phyloP scores from a whole-genome alignment of 1,140 invertebrate species.

The Calosoma granatense region DNA sequence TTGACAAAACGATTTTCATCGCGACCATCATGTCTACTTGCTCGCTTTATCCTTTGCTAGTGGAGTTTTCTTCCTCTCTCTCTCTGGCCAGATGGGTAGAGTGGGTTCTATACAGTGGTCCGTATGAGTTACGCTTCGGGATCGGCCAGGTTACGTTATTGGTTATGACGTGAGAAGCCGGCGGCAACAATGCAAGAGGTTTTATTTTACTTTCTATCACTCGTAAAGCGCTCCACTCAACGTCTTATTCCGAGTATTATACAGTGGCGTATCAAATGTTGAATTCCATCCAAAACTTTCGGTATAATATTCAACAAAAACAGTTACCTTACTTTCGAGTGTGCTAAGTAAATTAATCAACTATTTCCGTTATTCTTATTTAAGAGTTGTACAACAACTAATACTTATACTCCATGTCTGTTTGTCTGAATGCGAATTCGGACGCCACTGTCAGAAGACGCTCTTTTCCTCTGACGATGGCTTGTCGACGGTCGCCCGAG shows the following conservation, averaged over 20 bases:
- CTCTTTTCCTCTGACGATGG: not conserved
- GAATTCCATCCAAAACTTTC: too few species aligned
- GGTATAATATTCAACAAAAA: too few species aligned
- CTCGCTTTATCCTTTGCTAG: too few species aligned
- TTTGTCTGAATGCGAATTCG: not conserved
- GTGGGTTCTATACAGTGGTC: too few species aligned
- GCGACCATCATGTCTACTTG: too few species aligned
- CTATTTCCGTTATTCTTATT: too few species aligned
- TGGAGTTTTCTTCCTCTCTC: not conserved
- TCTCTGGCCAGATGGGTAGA: too few species aligned
- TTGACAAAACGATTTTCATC: not conserved
- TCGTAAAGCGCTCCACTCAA: not conserved
- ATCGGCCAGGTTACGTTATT: conserved; percentile 1
- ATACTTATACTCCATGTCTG: not conserved
- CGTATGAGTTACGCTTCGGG: not conserved
- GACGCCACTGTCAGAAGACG: not conserved
- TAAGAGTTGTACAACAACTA: too few species aligned
- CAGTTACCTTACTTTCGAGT: too few species aligned
- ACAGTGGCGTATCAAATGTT: too few species aligned
- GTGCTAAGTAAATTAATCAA: too few species aligned
- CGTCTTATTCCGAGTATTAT: not conserved
- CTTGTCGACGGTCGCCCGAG: not conserved
- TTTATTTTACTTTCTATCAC: conserved; percentile 9
- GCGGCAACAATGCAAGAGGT: not conserved
- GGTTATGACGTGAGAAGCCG: conserved; percentile 2